Percentiles rank a stretch among this genome's conserved stretches.
Evolutionary conservation across 2,113 vertebrate genomes (phyloP).

Genomic region (Catagonus wagneri): DNA sequence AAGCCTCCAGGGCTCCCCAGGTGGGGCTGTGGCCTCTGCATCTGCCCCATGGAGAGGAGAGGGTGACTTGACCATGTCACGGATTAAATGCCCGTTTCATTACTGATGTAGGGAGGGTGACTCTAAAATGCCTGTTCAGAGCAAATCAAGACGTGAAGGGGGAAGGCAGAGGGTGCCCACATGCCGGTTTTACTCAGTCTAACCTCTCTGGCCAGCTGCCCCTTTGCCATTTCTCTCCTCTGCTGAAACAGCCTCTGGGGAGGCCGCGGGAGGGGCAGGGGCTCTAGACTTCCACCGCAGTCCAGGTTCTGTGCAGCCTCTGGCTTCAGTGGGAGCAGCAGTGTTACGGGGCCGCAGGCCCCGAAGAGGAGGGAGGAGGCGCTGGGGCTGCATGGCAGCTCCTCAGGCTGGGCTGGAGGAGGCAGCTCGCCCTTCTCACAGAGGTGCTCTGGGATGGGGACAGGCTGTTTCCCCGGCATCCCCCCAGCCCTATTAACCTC

Average conservation of each 20-base stretch:
- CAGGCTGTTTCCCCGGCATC: not conserved
- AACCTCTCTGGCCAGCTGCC: conserved; percentile 14
- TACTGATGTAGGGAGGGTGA: not conserved
- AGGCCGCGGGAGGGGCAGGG: too few relatives aligned
- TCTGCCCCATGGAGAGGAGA: not conserved
- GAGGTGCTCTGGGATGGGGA: not conserved
- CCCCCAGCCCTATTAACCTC: conserved; percentile 38
- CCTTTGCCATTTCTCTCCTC: conserved; percentile 4
- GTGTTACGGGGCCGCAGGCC: not conserved
- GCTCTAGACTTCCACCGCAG: not conserved
- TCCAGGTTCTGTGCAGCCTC: not conserved
- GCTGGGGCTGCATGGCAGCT: not conserved
- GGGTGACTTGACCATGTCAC: not conserved
- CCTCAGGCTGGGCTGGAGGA: not conserved
- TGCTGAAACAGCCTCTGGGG: conserved; percentile 28
- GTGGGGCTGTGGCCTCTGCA: not conserved
- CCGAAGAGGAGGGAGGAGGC: not conserved
- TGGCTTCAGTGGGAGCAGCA: conserved; percentile 24
- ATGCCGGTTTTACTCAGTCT: not conserved
- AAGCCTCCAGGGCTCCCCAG: not conserved
- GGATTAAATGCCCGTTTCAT: not conserved
- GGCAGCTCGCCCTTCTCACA: not conserved
- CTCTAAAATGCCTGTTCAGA: not conserved
- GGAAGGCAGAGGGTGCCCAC: not conserved
- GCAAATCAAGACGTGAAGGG: not conserved